Evolutionary conservation across 2,113 vertebrate species (phyloP).

Genomic region (Ictidomys tridecemlineatus): DNA sequence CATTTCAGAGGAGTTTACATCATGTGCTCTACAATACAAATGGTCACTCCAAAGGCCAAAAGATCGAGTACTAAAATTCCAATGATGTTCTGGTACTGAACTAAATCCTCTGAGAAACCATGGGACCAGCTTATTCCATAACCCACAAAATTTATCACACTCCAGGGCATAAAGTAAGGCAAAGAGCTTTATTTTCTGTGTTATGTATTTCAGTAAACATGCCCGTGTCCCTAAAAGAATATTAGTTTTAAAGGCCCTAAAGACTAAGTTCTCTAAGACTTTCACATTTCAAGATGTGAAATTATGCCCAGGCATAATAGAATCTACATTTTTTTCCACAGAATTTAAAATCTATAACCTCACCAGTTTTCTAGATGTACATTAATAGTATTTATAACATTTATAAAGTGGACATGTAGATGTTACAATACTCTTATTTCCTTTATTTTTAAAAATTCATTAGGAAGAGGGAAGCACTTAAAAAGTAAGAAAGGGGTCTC

Average conservation of each 20-base stretch:
- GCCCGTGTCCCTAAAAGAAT: constrained; percentile 72
- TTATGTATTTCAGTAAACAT: constrained; percentile 76
- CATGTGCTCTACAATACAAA: constrained; percentile 68
- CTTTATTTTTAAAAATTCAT: background rate
- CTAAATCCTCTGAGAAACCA: constrained; percentile 70
- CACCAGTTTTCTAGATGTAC: constrained; percentile 29
- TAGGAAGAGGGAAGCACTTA: background rate
- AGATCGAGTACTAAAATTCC: constrained; percentile 63
- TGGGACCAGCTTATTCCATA: constrained; percentile 56
- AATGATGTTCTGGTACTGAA: constrained; percentile 54
- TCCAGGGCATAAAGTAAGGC: constrained; percentile 60
- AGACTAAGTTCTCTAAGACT: constrained; percentile 49
- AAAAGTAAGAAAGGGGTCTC: background rate
- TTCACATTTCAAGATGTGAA: constrained; percentile 54
- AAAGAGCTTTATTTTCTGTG: constrained; percentile 75
- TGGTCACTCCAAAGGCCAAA: constrained; percentile 71
- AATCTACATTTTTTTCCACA: constrained; percentile 55
- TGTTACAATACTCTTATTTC: background rate
- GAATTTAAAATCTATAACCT: constrained; percentile 49
- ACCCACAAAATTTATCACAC: constrained; percentile 71
- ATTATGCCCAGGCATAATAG: background rate
- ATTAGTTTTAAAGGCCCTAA: constrained; percentile 72
- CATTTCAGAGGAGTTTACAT: constrained; percentile 67
- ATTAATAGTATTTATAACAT: background rate
- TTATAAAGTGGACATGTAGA: background rate